These are phyloP conservation scores for Camelus bactrianus DNA, from an alignment of 2,113 vertebrate species.

Conservation along the genomic window DNA sequence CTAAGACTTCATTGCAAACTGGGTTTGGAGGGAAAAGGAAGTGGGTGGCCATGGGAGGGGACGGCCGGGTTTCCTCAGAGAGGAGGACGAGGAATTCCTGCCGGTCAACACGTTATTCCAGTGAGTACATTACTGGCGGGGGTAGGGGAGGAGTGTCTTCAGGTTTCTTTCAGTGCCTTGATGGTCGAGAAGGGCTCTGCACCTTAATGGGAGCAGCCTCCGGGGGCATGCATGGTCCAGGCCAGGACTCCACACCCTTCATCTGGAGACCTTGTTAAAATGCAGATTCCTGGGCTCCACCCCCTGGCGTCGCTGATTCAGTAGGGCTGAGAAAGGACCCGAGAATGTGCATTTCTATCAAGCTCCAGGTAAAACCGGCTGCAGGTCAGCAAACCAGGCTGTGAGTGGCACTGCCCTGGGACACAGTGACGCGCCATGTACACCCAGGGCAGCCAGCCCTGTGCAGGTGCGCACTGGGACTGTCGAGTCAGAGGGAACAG, in stretches of 20 bases:
- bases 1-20: not conserved
- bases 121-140: not conserved
- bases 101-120: not conserved
- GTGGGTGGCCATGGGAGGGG: too few relatives aligned
- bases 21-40: not conserved
- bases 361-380: not conserved
- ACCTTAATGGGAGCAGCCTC: not conserved
- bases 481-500: not conserved
- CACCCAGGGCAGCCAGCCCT: rapidly evolving
- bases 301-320: not conserved
- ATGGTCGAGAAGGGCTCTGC: not conserved
- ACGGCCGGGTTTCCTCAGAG: not conserved
- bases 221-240: not conserved
- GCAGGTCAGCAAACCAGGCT: not conserved
- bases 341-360: not conserved
- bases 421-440: rapidly evolving
- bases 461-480: not conserved
- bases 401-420: rapidly evolving
- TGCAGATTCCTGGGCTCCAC: not conserved
- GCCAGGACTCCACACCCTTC: not conserved
- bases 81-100: not conserved
- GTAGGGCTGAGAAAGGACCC: not conserved
- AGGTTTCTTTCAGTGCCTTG: not conserved
- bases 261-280: not conserved
- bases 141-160: not conserved